Base-by-base conservation (phyloP, 2,113 vertebrate species). In the Monarcha castaneiventris region DNA sequence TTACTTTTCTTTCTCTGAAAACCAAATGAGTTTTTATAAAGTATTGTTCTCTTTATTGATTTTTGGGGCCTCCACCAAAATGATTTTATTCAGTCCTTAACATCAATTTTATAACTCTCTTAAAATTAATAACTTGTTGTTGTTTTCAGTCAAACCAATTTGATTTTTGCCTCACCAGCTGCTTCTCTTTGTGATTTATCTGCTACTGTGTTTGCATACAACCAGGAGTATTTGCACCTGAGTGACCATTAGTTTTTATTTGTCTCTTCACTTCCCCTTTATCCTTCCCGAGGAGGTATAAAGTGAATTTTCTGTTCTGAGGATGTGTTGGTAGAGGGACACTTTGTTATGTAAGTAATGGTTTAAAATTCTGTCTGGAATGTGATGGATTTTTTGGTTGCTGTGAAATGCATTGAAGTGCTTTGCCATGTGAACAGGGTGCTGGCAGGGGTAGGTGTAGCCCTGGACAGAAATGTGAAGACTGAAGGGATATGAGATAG, bases 191-290 rank as follows among this genome's bases (percentile, higher is more conserved):
- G 51, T 89, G 43, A 33, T 85, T 64, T 58, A 4, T n/a, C 3
- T 82, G 74, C 46, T 69, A 0, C 85, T 37, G 37, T 67, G 68
- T 96, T 97, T 97, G 96, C 96, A 97, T 93, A 90, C 43, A 77
- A 9, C n/a, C 88, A 61, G 11, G 7, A 85, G 51, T 67, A 62
- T 76, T 95, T 94, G 96, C 95, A 91, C 85, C 90, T 83, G 68
- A 93, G 73, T 4, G 23, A 66, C 94, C 56, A 93, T 96, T 97
- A 64, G 30, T 5, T 69, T 88, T 86, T 87, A 23, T 79, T 96
- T 93, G 66, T 51, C 5, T 59, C 30, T 59, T 46, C 66, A 89
- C 95, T 97, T 97, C 96, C 95, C 76, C 94, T 96, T 97, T 86
- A 5, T 78, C 83, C 61, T 90, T 90, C 73, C 83, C 93, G 41